Base-by-base conservation (phyloP, 2,797 vertebrate species). In the Telmatherina bonti region DNA sequence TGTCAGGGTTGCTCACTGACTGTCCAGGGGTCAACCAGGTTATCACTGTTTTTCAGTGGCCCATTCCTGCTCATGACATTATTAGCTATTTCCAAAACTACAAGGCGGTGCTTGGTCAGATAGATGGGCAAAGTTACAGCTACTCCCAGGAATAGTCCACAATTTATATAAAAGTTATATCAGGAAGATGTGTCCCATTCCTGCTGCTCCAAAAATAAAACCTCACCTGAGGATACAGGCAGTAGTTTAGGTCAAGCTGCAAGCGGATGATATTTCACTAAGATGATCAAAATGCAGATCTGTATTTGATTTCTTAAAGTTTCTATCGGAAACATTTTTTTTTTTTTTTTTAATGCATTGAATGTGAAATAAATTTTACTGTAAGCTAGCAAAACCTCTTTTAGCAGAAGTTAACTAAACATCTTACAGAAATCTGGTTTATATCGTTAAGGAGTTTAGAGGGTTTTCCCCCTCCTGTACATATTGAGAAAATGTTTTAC, bases 1-100 rank as follows among this genome's bases (percentile, higher is more conserved):
- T 85, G 88, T 83, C 77, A 87, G 57, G 67, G 2, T 56, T 68
- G 30, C 49, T 74, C 36, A 69, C 26, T 58, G 20, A 54, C 49
- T 67, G 41, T 65, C 20, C 29, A 18, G 59, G 27, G 54, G 54
- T 78, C 75, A 73, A 59, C 29, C 27, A 38, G 1, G 9, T 43
- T 41, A 53, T 47, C 36, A 18, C 7, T 67, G 11, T 73, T 18
- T 49, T 16, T 18, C 56, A 62, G 24, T 56, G 30, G 26, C 27
- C 18, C 20, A 38, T 36, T 41, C 1, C 11, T n/a, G 16, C 18
- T 11, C 33, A 29, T 51, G n/a, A 36, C 62, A 51, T 64, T 0
- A 69, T 67, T 36, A 53, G 53, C 15, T 73, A 7, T 38, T 41
- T 63, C 9, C 10, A n/a, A 38, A 70, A 74, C 10, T 57, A 55